Base-by-base conservation (phyloP, 1,140 invertebrate species). In the Anastrepha ludens region DNA sequence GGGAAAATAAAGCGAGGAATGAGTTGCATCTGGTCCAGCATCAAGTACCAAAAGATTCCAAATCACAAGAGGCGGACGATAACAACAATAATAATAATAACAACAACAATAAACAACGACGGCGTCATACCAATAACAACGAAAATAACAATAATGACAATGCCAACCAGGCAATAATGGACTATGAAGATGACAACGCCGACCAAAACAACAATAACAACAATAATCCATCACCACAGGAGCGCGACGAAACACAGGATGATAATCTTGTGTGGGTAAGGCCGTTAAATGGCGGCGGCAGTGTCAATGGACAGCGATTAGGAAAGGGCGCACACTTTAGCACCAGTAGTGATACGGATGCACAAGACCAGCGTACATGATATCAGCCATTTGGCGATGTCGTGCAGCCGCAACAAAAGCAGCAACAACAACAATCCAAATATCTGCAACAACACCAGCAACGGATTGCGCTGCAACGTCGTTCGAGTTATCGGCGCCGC, bases 1-100 rank as follows among this genome's bases (percentile, higher is more conserved):
- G 94, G 94, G 94, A 94, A 88, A 93, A 93, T 90, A 95, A 94
- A 90, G 94, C 94, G 70, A 94, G 94, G 90, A 93, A 94, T 90
- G 93, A 95, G 87, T 88, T 94, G 87, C 91, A 93, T 55, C 47
- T 81, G 86, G 89, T 93, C 47, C 74, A 88, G n/a, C 89, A 87
- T n/a, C 74, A 74, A 65, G 58, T 88, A 62, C 60, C 59, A 15
- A 87, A 88, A 89, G 90, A 90, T 44, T 20, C 86, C 9, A 90
- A 90, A 78, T 89, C 90, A 50, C 90, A 91, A 81, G 91, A 93
- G 87, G 89, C 89, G 78, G 89, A 89, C 81, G 88, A 65, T 39
- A 86, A 87, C 15, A 81, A 70, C 39, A 81, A 70, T 67, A 60
- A 50, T 9, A 87, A 87, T 60, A 88, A 88, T 44, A 86, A 59